Conservation (phyloP, 35 echinoderm and acorn worm species). For the Heliocidaris tuberculata region DNA sequence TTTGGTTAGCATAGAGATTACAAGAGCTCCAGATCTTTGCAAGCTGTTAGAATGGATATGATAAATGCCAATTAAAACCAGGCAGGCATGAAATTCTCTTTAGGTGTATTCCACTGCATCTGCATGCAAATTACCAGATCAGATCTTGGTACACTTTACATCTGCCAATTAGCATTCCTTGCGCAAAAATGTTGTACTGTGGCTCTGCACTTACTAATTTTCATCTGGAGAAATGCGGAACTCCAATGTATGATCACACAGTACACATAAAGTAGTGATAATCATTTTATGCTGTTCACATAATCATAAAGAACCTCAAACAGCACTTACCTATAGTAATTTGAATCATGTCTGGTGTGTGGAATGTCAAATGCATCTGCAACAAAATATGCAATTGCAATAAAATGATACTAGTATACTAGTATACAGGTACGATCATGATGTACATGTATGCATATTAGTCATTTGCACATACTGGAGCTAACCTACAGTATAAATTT, state of each 20-base stretch:
- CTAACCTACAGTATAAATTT: too few species aligned
- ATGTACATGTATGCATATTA: too few species aligned
- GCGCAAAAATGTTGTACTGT: background rate
- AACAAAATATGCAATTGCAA: background rate
- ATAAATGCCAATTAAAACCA: background rate
- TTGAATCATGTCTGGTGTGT: constrained; percentile 38
- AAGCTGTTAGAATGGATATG: background rate
- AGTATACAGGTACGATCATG: too few species aligned
- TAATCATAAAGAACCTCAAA: background rate
- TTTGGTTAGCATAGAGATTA: background rate
- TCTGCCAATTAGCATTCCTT: background rate
- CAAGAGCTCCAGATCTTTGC: background rate
- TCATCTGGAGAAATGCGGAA: too few species aligned
- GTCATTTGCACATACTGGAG: too few species aligned
- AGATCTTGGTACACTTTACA: background rate
- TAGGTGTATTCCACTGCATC: background rate
- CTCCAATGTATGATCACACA: too few species aligned
- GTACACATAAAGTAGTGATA: too few species aligned
- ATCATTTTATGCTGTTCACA: too few species aligned
- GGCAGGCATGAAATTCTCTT: background rate
- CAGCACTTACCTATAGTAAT: constrained; percentile 68
- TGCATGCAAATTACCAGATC: background rate
- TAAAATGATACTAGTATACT: too few species aligned
- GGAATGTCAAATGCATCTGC: constrained; percentile 69
- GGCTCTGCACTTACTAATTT: too few species aligned